Conservation (phyloP, 2,888 invertebrate species). For the Epistrophe grossulariae region DNA sequence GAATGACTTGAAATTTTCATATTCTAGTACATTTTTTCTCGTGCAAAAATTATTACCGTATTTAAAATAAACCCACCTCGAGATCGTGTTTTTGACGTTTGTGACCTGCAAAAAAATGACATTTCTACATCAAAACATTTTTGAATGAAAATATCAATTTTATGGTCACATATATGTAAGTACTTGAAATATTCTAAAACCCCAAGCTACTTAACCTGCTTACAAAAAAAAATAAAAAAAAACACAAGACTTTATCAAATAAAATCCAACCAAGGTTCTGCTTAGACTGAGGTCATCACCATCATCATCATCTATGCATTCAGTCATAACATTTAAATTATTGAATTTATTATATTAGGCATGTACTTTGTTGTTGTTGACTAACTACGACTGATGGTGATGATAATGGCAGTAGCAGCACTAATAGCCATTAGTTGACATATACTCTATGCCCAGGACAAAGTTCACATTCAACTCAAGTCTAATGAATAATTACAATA, state of each 20-base stretch:
- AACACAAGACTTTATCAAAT: not conserved
- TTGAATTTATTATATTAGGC: slow-evolving; percentile 36
- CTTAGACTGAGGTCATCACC: slow-evolving; percentile 48
- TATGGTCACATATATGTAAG: too few relatives aligned
- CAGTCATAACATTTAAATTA: slow-evolving; percentile 63
- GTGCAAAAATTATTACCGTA: too few relatives aligned
- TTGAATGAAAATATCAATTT: not conserved
- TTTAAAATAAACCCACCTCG: too few relatives aligned
- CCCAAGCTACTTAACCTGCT: not conserved
- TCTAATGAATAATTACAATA: slow-evolving; percentile 35
- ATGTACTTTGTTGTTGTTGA: slow-evolving; percentile 30
- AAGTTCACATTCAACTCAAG: slow-evolving; percentile 34
- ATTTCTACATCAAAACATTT: not conserved
- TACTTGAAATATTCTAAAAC: not conserved
- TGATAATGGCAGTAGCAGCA: slow-evolving; percentile 23
- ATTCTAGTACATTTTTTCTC: too few relatives aligned
- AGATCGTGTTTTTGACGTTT: too few relatives aligned
- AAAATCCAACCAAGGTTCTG: slow-evolving; percentile 23
- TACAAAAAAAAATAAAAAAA: not conserved
- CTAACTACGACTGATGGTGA: slow-evolving; percentile 15
- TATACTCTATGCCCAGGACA: slow-evolving; percentile 12
- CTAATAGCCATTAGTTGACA: slow-evolving; percentile 40
- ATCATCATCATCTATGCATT: slow-evolving; percentile 47
- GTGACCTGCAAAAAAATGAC: not conserved
- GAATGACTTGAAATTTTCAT: too few relatives aligned